phyloP scores from a whole-genome alignment of 2,888 invertebrate species.

The Halictus ligatus region DNA sequence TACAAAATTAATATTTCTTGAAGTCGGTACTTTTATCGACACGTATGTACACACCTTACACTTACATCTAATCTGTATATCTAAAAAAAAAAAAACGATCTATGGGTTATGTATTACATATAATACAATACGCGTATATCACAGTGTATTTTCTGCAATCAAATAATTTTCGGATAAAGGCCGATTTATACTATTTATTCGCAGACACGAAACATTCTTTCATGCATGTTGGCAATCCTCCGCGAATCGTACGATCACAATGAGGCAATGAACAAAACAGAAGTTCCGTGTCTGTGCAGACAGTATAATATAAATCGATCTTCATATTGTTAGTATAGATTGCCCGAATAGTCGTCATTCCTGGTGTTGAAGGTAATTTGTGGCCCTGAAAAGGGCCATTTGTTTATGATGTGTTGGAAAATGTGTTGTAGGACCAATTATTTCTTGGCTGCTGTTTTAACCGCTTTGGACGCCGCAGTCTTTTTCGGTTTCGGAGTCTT shows the following conservation, averaged over 20 bases:
- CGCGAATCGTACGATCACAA: too few species aligned
- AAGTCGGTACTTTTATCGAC: too few species aligned
- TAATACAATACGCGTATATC: constrained; percentile 5
- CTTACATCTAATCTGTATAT: background rate
- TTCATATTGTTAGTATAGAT: constrained; percentile 13
- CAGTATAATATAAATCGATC: too few species aligned
- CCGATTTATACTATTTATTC: background rate
- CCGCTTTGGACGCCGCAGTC: constrained; percentile 45
- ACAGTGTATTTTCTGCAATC: constrained; percentile 1
- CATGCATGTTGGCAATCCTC: too few species aligned
- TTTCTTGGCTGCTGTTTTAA: constrained; percentile 65
- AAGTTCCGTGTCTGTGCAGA: too few species aligned
- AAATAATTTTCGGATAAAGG: background rate
- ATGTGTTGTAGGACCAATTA: constrained; percentile 37
- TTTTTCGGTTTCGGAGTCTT: constrained; percentile 83
- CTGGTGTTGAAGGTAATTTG: constrained; percentile 29
- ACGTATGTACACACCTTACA: background rate
- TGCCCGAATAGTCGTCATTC: constrained; percentile 29
- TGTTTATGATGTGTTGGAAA: constrained; percentile 23
- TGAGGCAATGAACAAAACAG: too few species aligned
- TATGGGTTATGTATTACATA: constrained; percentile 19
- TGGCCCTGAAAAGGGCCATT: constrained; percentile 74
- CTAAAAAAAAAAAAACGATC: background rate
- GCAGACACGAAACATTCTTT: background rate
- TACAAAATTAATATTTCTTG: background rate